phyloP scores from a whole-genome alignment of 2,888 invertebrate species.

The Sepiola atlantica region DNA sequence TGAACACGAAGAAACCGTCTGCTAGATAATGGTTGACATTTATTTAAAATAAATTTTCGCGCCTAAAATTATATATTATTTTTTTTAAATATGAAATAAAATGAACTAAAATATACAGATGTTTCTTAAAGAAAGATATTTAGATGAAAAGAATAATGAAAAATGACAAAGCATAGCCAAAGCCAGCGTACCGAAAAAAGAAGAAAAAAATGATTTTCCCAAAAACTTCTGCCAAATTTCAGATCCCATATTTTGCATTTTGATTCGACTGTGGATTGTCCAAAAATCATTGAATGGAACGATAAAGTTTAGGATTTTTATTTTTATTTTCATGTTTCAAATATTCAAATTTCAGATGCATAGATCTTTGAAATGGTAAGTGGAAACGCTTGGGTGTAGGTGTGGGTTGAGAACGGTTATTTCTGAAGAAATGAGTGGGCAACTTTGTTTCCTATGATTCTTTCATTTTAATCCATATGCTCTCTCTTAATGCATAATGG shows the following conservation, averaged over 20 bases:
- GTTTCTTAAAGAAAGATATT: not conserved
- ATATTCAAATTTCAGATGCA: not conserved
- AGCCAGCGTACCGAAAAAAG: not conserved
- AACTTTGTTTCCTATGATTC: not conserved
- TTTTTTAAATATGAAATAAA: not conserved
- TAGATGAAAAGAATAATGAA: not conserved
- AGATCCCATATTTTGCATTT: not conserved
- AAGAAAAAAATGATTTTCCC: not conserved
- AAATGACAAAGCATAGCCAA: not conserved
- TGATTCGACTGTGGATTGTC: not conserved
- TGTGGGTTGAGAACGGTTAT: not conserved
- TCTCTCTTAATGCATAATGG: too few relatives aligned
- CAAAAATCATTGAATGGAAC: not conserved
- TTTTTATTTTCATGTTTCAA: not conserved
- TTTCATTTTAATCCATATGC: not conserved
- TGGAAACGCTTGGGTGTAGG: not conserved
- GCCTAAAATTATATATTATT: not conserved
- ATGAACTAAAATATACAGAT: not conserved
- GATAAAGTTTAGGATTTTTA: too few relatives aligned
- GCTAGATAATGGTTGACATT: not conserved
- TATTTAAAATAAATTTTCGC: constrained; percentile 12
- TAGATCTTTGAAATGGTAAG: not conserved
- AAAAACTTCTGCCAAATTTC: not conserved
- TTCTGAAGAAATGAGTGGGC: not conserved
- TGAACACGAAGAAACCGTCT: not conserved